Evolutionary conservation across 1,140 invertebrate species (phyloP), one percentile per base, ranked within the genome.

Genomic region (Calliphora vicina): DNA sequence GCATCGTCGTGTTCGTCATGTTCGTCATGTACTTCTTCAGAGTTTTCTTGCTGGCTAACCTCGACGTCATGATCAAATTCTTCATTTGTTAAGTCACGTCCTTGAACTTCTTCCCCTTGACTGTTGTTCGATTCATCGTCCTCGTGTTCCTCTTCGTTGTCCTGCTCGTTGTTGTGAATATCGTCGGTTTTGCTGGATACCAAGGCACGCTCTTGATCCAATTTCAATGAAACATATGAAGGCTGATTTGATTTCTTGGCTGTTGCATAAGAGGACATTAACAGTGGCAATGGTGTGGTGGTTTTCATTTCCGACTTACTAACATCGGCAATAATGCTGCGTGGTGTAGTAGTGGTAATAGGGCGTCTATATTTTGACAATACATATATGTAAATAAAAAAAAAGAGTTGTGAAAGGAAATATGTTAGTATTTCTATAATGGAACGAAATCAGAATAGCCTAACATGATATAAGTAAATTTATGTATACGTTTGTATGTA

Each of bases 291-390:
- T 0, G 89, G 89, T 2, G 89, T 90, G 84, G 76, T 88, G 80
- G 45, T 86, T 78, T 78, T 84, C 26, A 86, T 26, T 80, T 81
- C 67, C 45, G 25, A n/a, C 29, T 73, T 17, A 27, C 26, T 35
- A 23, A 10, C 45, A 20, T 82, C 76, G 81, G 82, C 74, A 87
- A 83, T 26, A 84, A 76, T 78, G 43, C 83, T 42, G 57, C 84
- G 84, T 15, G 89, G 86, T n/a, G 89, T 90, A 25, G 89, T 90
- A 35, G 88, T 89, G 80, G 87, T 90, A 76, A 90, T 89, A 85
- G 89, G 89, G 42, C 89, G 88, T 84, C 89, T 90, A 45, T n/a
- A 26, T 67, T n/a, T 71, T 20, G 6, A 26, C 26, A 20, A 50
- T 12, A 45, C 20, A n/a, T n/a, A n/a, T n/a, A n/a, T n/a, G n/a